Evolutionary conservation across 1,140 invertebrate species (phyloP).

Genomic region (Luehdorfia chinensis): DNA sequence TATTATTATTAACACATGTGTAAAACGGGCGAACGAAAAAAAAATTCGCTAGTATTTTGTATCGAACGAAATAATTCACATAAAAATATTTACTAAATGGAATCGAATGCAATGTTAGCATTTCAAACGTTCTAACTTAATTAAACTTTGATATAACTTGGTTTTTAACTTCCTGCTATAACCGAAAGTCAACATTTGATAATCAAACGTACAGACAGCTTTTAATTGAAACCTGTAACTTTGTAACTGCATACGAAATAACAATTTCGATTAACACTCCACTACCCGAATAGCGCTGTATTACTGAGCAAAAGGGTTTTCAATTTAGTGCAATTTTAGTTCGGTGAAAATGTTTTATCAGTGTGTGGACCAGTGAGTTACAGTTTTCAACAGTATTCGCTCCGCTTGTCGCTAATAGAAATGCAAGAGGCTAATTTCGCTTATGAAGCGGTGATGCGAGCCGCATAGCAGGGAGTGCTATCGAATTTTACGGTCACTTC

Average conservation of each 20-base stretch:
- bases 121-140: conserved; percentile 11
- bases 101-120: conserved; percentile 1
- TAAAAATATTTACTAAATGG: not conserved
- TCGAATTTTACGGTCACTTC: conserved; percentile 50
- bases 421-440: conserved; percentile 23
- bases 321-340: conserved; percentile 48
- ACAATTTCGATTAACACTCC: conserved; percentile 47
- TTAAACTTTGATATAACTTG: conserved; percentile 1
- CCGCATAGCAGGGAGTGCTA: conserved; percentile 29
- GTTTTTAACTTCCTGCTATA: conserved; percentile 20
- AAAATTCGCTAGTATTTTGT: no score
- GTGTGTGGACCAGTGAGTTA: conserved; percentile 11
- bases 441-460: conserved; percentile 16
- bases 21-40: no score
- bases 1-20: no score
- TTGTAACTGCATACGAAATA: conserved; percentile 37
- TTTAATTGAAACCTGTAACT: conserved; percentile 37
- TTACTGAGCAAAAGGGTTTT: conserved; percentile 37
- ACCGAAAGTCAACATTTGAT: conserved; percentile 23
- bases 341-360: conserved; percentile 37
- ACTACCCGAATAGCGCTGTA: conserved; percentile 33
- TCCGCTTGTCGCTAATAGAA: conserved; percentile 17
- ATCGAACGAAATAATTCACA: not conserved
- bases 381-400: not conserved
- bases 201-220: conserved; percentile 27